These are phyloP conservation scores for Nasua narica DNA, from an alignment of 2,797 vertebrate species.

Conservation along the genomic window DNA sequence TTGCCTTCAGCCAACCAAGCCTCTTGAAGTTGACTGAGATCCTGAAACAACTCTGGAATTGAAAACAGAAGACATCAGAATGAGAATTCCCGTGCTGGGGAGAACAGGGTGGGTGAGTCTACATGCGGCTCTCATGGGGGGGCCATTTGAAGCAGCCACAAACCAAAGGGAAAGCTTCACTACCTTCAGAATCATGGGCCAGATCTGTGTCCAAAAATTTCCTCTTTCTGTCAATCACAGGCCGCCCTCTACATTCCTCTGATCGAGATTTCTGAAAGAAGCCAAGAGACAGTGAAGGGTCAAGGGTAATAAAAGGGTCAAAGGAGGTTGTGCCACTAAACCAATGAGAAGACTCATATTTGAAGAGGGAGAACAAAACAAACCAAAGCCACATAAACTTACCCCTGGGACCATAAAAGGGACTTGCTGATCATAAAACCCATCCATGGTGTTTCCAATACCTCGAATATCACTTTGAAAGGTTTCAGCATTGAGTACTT, in stretches of 20 bases:
- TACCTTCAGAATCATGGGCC: conserved; percentile 98
- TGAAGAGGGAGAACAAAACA: background rate
- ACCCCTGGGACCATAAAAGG: conserved; percentile 95
- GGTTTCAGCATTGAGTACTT: conserved; percentile 84
- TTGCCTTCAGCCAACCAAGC: conserved; percentile 98
- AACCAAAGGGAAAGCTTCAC: background rate
- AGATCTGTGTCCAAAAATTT: conserved; percentile 95
- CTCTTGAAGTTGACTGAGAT: conserved; percentile 97
- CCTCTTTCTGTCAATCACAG: conserved; percentile 91
- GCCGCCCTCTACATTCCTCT: conserved; percentile 87
- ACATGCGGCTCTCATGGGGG: background rate
- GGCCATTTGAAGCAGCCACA: background rate
- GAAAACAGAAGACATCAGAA: conserved; percentile 63
- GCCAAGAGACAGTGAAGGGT: background rate
- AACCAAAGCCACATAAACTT: conserved; percentile 81
- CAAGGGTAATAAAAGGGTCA: background rate
- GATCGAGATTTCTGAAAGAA: conserved; percentile 84
- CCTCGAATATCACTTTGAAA: conserved; percentile 77
- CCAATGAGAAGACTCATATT: background rate
- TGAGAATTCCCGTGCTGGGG: background rate
- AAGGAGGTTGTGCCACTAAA: background rate
- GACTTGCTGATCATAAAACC: conserved; percentile 98
- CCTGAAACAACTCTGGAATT: conserved; percentile 95
- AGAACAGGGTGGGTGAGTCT: background rate
- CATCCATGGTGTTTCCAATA: conserved; percentile 90